Evolutionary conservation across 2,888 invertebrate species (phyloP).

Genomic region (Timandra comae): DNA sequence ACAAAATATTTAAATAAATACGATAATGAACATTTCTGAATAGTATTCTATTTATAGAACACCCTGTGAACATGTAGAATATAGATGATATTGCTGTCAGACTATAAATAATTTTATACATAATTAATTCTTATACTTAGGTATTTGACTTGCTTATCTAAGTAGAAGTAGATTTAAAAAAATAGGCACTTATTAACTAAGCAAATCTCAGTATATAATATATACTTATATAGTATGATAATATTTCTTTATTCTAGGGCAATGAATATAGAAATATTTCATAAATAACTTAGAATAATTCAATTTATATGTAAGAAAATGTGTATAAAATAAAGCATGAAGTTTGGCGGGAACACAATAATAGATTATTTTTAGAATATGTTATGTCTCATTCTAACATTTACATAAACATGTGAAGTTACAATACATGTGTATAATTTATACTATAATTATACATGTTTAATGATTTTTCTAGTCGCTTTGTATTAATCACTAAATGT

Average conservation of each 20-base stretch:
- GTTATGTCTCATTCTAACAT: neutral
- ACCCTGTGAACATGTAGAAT: slow-evolving; percentile 12
- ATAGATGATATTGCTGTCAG: slow-evolving; percentile 34
- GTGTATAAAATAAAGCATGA: slow-evolving; percentile 17
- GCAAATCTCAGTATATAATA: slow-evolving; percentile 35
- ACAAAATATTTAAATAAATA: too few relatives aligned
- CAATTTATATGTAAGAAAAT: slow-evolving; percentile 5
- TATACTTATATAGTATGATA: slow-evolving; percentile 15
- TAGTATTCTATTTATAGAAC: too few relatives aligned
- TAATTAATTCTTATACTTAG: neutral
- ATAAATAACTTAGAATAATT: slow-evolving; percentile 1
- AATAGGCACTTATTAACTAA: slow-evolving; percentile 20
- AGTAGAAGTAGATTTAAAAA: slow-evolving; percentile 7
- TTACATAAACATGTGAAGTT: too few relatives aligned
- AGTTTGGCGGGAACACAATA: slow-evolving; percentile 31
- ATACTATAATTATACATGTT: too few relatives aligned
- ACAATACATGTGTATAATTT: too few relatives aligned
- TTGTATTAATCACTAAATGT: too few relatives aligned
- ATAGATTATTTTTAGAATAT: slow-evolving; percentile 19
- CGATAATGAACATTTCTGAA: too few relatives aligned
- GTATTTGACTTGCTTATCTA: neutral
- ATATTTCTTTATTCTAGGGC: slow-evolving; percentile 64
- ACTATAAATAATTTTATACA: slow-evolving; percentile 33
- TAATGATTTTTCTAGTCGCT: too few relatives aligned
- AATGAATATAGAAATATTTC: slow-evolving; percentile 60